Base-by-base conservation (phyloP, 2,888 invertebrate genomes). In the Tineola bisselliella region DNA sequence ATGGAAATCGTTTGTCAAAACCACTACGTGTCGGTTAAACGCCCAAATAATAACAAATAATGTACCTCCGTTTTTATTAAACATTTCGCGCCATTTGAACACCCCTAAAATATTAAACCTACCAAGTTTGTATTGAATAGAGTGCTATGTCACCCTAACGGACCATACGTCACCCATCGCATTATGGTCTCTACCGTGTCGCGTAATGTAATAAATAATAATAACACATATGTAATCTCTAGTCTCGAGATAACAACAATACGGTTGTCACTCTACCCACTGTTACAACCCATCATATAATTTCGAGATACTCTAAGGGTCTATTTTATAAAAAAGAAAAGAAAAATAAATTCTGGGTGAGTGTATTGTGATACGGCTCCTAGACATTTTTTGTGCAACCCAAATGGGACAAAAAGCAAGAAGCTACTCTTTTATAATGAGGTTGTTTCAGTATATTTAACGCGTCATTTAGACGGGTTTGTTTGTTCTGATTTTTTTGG, bases 401-500 rank as follows among this genome's bases (percentile, higher is more conserved):
- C 70, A 13, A 18, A 12, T 18, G 8, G 56, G 25, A 56, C 56
- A 65, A 65, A 25, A 67, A 65, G 64, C 66, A 66, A 66, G 64
- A 67, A 71, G 74, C 78, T 74, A 74, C 77, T 77, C 75, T 71
- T 68, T 68, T 73, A 77, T 79, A 79, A 82, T 81, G 69, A 79
- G 73, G 77, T 76, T 74, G 79, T 82, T 79, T 77, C 76, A 77
- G 73, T 73, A 70, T 75, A 75, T 81, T 83, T 81, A 82, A 79
- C 77, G 48, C 15, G 77, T 73, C 81, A 79, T 48, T 48, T 79
- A 75, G 67, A 73, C 75, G 76, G 80, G 80, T 77, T 73, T 80
- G 75, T 80, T 79, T 78, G 77, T 75, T 79, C 70, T 74, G 70
- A 13, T 17, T 48, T 48, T 25, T 48, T 48, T 68, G 67, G 65